phyloP scores from a whole-genome alignment of 2,113 vertebrate genomes.

The Proterorhinus semilunaris region DNA sequence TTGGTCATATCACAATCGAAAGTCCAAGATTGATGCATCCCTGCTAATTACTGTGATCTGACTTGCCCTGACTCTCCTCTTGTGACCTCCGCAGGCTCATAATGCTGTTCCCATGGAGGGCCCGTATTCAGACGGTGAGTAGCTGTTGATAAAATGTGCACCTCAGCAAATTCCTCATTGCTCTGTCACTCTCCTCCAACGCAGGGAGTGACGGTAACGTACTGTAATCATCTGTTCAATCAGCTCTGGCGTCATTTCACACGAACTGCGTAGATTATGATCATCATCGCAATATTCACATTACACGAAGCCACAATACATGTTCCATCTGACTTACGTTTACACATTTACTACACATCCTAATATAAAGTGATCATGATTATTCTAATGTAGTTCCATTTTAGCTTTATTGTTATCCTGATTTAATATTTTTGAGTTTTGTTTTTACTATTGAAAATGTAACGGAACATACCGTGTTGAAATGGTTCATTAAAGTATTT shows the following conservation, averaged over 20 bases:
- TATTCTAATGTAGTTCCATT: too few relatives aligned
- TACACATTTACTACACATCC: too few relatives aligned
- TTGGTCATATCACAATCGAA: background rate
- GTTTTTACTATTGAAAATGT: too few relatives aligned
- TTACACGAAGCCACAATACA: too few relatives aligned
- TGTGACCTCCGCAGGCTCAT: slow-evolving; percentile 65
- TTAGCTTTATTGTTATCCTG: too few relatives aligned
- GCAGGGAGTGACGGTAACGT: slow-evolving; percentile 2
- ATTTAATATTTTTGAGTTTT: too few relatives aligned
- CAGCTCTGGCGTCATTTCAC: background rate
- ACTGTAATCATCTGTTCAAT: slow-evolving; percentile 3
- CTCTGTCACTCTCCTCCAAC: slow-evolving; percentile 21
- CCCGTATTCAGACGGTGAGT: slow-evolving; percentile 68
- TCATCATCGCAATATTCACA: too few relatives aligned
- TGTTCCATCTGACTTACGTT: too few relatives aligned
- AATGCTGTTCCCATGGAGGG: slow-evolving; percentile 52
- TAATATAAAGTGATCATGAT: too few relatives aligned
- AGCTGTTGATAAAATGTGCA: slow-evolving; percentile 47
- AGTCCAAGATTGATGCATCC: background rate
- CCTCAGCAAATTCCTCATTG: slow-evolving; percentile 45
- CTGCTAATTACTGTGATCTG: background rate
- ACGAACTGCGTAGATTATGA: too few relatives aligned
- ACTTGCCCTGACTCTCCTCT: slow-evolving; percentile 36
- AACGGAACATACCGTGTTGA: too few relatives aligned
- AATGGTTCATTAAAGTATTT: too few relatives aligned